Conservation (phyloP, 2,888 invertebrate genomes). For the Cetonia aurata region DNA sequence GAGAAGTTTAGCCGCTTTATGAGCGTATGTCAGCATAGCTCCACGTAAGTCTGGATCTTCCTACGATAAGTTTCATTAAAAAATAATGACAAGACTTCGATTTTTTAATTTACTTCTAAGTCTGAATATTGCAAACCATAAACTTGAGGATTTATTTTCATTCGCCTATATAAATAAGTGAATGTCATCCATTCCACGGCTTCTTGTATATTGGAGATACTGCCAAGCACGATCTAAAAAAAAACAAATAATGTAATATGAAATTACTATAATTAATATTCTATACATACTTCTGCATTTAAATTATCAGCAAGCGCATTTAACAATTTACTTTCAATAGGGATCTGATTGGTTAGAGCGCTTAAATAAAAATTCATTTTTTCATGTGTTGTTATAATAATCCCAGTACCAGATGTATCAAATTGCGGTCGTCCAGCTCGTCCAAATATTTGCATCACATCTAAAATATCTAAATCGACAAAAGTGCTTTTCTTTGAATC, state of each 20-base stretch:
- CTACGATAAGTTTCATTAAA: conserved; percentile 50
- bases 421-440: conserved; percentile 98
- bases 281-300: conserved; percentile 87
- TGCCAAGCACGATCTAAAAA: conserved; percentile 88
- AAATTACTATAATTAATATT: too few relatives aligned
- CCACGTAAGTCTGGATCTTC: conserved; percentile 85
- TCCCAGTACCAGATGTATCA: conserved; percentile 93
- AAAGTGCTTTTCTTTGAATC: conserved; percentile 95
- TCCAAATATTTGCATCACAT: conserved; percentile 98
- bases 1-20: conserved; percentile 83
- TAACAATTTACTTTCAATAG: conserved; percentile 98
- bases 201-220: conserved; percentile 94
- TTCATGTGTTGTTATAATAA: conserved; percentile 93
- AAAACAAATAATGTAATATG: conserved; percentile 40
- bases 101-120: conserved; percentile 69
- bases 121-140: conserved; percentile 77
- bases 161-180: conserved; percentile 94
- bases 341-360: conserved; percentile 94
- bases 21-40: conserved; percentile 83
- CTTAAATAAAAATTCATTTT: conserved; percentile 95
- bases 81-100: conserved; percentile 6
- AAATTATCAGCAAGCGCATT: conserved; percentile 93
- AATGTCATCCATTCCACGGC: conserved; percentile 98
- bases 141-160: conserved; percentile 89
- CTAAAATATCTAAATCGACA: conserved; percentile 95